These are phyloP conservation scores for Rhamphomyia laevipes DNA, from an alignment of 2,888 invertebrate genomes.

Conservation along the genomic window DNA sequence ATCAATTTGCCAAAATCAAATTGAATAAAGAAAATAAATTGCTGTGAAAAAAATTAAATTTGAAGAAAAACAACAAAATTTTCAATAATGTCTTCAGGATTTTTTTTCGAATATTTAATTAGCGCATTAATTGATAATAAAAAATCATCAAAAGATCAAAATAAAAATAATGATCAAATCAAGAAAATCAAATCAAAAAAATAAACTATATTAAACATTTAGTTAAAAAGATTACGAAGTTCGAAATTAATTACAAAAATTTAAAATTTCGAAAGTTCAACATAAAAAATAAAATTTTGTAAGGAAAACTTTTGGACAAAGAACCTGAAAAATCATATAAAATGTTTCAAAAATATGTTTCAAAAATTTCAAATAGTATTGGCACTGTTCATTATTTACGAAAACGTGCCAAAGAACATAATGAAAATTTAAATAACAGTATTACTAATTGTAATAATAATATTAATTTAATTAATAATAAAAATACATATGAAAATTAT, in stretches of 20 bases:
- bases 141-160: slow-evolving; percentile 16
- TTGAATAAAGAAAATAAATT: not conserved
- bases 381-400: slow-evolving; percentile 17
- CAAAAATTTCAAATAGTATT: slow-evolving; percentile 32
- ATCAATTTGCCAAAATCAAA: too few relatives aligned
- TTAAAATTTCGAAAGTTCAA: not conserved
- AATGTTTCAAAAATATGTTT: slow-evolving; percentile 35
- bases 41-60: slow-evolving; percentile 4
- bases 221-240: slow-evolving; percentile 9
- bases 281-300: not conserved
- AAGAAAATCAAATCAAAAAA: slow-evolving; percentile 1
- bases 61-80: not conserved
- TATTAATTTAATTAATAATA: not conserved
- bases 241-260: not conserved
- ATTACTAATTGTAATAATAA: not conserved
- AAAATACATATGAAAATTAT: not conserved
- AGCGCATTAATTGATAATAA: slow-evolving; percentile 25
- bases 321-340: slow-evolving; percentile 13
- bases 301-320: not conserved
- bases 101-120: slow-evolving; percentile 33
- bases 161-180: slow-evolving; percentile 7
- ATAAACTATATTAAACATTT: not conserved
- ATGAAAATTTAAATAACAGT: slow-evolving; percentile 1
- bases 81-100: slow-evolving; percentile 33
- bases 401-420: slow-evolving; percentile 13